phyloP scores from a whole-genome alignment of 2,888 invertebrate genomes.

The Pristionchus japonicus region DNA sequence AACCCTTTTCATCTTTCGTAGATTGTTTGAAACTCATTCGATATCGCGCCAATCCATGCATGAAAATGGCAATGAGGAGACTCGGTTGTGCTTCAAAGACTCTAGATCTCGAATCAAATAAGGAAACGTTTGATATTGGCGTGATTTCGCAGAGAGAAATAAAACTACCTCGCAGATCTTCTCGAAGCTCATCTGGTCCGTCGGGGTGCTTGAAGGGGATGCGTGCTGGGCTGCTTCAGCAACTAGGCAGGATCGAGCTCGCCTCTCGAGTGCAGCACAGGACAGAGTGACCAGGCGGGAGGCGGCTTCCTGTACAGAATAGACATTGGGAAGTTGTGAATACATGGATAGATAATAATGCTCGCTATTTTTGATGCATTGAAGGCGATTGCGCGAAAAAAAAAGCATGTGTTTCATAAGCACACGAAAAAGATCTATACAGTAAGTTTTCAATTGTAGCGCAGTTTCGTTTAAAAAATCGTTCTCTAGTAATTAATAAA shows the following conservation, averaged over 20 bases:
- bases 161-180: slow-evolving; percentile 46
- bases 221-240: slow-evolving; percentile 15
- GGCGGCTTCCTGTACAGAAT: not conserved
- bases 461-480: not conserved
- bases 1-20: too few relatives aligned
- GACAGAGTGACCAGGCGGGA: slow-evolving; percentile 22
- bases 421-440: slow-evolving; percentile 6
- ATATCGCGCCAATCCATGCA: too few relatives aligned
- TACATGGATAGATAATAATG: too few relatives aligned
- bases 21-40: too few relatives aligned
- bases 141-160: too few relatives aligned
- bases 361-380: too few relatives aligned
- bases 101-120: too few relatives aligned
- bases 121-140: too few relatives aligned
- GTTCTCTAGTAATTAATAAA: not conserved
- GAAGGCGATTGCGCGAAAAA: too few relatives aligned
- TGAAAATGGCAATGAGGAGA: too few relatives aligned
- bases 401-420: too few relatives aligned
- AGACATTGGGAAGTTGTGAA: not conserved
- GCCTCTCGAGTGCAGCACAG: slow-evolving; percentile 30
- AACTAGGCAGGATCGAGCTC: not conserved
- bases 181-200: slow-evolving; percentile 36
- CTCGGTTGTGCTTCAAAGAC: too few relatives aligned
- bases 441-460: not conserved
- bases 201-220: not conserved